These are phyloP conservation scores for Anoura caudifer DNA, from an alignment of 2,113 vertebrate genomes.

Conservation along the genomic window DNA sequence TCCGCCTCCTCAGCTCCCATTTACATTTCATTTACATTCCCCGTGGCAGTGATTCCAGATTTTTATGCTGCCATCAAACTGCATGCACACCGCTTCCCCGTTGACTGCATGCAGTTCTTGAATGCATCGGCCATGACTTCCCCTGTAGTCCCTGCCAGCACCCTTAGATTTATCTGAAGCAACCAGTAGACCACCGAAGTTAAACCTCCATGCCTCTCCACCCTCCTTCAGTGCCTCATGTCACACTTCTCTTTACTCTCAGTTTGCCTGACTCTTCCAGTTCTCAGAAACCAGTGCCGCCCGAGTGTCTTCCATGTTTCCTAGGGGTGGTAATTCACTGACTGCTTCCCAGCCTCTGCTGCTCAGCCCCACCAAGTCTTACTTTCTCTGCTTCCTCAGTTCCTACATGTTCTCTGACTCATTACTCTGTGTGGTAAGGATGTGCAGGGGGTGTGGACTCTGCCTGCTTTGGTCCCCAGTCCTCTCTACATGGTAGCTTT, in stretches of 20 bases:
- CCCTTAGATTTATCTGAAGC: background rate
- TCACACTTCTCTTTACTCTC: background rate
- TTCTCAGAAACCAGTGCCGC: background rate
- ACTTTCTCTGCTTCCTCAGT: background rate
- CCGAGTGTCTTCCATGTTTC: background rate
- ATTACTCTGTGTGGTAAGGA: background rate
- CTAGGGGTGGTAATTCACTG: background rate
- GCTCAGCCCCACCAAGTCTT: background rate
- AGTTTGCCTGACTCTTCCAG: background rate
- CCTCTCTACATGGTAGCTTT: background rate
- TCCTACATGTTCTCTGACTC: rapidly evolving
- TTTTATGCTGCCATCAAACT: background rate
- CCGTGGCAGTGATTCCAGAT: background rate
- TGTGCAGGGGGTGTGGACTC: background rate
- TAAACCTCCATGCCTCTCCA: background rate
- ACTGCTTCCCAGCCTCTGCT: background rate
- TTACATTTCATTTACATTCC: background rate
- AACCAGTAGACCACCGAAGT: background rate
- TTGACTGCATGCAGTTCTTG: background rate
- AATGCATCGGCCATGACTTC: background rate
- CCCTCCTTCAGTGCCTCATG: background rate
- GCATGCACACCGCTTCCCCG: background rate
- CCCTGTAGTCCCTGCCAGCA: background rate
- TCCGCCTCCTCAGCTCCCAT: background rate
- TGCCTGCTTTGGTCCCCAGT: background rate